Percentiles rank a stretch among this genome's conserved stretches.
phyloP scores from a whole-genome alignment of 2,888 invertebrate species.

The Leucoptera coffeella region DNA sequence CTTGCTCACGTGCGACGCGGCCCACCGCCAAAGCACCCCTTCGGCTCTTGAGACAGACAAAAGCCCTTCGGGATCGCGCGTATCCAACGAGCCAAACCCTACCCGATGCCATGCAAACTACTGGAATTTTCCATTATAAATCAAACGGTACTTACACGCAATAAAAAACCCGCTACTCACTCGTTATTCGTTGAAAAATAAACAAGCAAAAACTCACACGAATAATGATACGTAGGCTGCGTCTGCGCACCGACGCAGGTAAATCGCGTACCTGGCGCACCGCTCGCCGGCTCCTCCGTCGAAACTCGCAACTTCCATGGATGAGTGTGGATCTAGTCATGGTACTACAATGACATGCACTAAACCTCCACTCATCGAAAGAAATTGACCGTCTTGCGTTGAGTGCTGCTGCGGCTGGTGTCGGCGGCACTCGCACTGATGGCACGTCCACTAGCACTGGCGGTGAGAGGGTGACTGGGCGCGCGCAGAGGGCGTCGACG shows the following conservation, averaged over 20 bases:
- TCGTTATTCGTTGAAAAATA: not conserved
- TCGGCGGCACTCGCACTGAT: conserved; percentile 40
- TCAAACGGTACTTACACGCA: not conserved
- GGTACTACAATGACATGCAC: conserved; percentile 60
- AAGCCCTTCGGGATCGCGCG: too few species aligned
- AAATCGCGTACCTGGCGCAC: conserved; percentile 14
- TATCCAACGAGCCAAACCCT: too few species aligned
- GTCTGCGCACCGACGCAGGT: conserved; percentile 15
- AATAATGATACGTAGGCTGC: conserved; percentile 23
- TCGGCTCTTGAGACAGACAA: too few species aligned
- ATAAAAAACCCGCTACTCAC: conserved; percentile 1
- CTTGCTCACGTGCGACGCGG: conserved; percentile 8
- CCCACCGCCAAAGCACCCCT: not conserved
- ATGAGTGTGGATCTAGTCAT: conserved; percentile 80
- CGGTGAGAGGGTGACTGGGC: conserved; percentile 11
- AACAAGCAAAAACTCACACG: conserved; percentile 24
- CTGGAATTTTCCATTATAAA: not conserved
- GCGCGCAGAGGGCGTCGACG: conserved; percentile 11
- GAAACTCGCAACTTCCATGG: conserved; percentile 60
- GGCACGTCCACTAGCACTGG: conserved; percentile 42
- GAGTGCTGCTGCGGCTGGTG: too few species aligned
- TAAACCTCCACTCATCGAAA: conserved; percentile 71
- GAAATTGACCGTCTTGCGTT: conserved; percentile 47
- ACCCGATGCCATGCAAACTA: too few species aligned
- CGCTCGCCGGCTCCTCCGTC: conserved; percentile 13